Evolutionary conservation across 92 coral and sea anemone genomes (phyloP).

Genomic region (Heteractis magnifica): DNA sequence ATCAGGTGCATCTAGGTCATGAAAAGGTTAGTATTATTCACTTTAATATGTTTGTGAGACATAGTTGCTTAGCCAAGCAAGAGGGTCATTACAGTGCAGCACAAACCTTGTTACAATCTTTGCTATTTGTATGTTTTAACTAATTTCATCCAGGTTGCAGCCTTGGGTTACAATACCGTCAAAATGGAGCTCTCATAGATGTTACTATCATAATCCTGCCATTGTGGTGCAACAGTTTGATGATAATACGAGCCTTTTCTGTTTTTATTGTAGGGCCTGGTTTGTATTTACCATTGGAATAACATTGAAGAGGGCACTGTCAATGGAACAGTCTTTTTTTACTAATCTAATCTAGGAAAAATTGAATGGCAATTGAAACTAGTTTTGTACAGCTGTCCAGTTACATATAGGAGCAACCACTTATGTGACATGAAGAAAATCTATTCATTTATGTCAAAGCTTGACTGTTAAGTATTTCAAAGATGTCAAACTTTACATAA

Average conservation of each 20-base stretch:
- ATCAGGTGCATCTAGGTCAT: constrained; percentile 43
- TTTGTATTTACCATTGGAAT: neutral
- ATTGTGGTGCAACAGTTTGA: neutral
- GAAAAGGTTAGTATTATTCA: constrained; percentile 14
- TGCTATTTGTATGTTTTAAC: no score
- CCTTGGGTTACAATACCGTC: no score
- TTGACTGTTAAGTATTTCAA: neutral
- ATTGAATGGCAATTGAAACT: constrained; percentile 2
- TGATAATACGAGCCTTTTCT: neutral
- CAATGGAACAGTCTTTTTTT: neutral
- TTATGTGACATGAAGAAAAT: neutral
- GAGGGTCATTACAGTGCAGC: no score
- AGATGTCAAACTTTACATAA: neutral
- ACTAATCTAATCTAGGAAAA: neutral
- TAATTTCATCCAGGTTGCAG: no score
- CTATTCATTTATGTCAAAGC: neutral
- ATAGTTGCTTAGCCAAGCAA: no score
- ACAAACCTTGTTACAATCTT: no score
- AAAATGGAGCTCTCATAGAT: no score
- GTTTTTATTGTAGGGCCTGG: neutral
- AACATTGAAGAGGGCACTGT: neutral
- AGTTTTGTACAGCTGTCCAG: constrained; percentile 4
- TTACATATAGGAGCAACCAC: neutral
- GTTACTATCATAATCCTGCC: no score
- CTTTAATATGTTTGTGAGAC: no score